Percentiles rank a stretch among this genome's conserved stretches.
Evolutionary conservation across 2,888 invertebrate species (phyloP).

Genomic region (Hypomecis atomaria): DNA sequence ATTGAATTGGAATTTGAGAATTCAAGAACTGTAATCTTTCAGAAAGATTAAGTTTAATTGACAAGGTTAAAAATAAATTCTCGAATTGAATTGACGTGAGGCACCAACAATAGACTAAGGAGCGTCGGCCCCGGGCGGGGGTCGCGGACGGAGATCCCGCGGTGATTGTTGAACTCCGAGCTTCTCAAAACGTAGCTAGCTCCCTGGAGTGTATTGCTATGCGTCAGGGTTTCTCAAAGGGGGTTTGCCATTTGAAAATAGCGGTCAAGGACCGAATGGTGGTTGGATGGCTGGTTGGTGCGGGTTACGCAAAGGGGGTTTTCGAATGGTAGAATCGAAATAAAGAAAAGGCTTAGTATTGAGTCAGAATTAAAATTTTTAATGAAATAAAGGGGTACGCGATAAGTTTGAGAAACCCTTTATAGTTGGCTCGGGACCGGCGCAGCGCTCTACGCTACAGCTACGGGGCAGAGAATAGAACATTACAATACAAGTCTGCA

Average conservation of each 20-base stretch:
- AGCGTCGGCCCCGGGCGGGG: constrained; percentile 18
- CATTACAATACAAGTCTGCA: constrained; percentile 57
- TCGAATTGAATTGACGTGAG: constrained; percentile 76
- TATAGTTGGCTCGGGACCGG: constrained; percentile 14
- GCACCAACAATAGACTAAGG: constrained; percentile 67
- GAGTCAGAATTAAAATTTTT: no score
- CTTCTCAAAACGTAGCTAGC: neutral
- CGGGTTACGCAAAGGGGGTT: no score
- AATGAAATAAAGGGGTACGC: no score
- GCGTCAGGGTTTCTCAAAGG: no score
- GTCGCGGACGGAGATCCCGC: neutral
- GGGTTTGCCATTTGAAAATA: no score
- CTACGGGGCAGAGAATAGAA: constrained; percentile 59
- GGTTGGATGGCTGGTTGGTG: no score
- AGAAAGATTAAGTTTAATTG: constrained; percentile 69
- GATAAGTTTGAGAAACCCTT: neutral
- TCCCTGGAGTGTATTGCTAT: neutral
- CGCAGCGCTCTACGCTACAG: constrained; percentile 54
- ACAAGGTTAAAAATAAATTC: constrained; percentile 73
- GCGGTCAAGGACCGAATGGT: no score
- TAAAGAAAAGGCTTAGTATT: no score
- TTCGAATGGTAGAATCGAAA: no score
- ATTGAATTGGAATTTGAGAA: constrained; percentile 10
- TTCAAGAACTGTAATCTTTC: constrained; percentile 52
- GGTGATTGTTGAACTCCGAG: neutral